A percentile compares a stretch with the other conserved stretches of the same genome.
phyloP scores from a whole-genome alignment of 2,888 invertebrate genomes.

The Melipona bicolor region DNA sequence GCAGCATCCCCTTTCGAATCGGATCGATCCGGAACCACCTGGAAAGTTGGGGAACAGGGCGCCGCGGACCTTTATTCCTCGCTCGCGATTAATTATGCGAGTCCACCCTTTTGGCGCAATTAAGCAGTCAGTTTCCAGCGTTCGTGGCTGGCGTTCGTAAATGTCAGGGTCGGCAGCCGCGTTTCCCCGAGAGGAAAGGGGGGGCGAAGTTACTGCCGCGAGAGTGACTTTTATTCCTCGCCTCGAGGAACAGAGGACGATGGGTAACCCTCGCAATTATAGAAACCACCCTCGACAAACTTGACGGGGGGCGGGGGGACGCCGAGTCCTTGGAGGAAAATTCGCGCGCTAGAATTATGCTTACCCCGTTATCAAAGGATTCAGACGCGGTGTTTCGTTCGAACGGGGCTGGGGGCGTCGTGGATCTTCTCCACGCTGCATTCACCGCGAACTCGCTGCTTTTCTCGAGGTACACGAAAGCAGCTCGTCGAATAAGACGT shows the following conservation, averaged over 20 bases:
- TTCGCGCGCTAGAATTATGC: conserved; percentile 43
- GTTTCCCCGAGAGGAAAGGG: conserved; percentile 28
- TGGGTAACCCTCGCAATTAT: conserved; percentile 69
- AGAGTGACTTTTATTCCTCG: conserved; percentile 64
- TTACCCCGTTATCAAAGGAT: conserved; percentile 47
- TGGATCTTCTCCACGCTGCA: conserved; percentile 14
- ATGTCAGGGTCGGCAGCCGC: conserved; percentile 61
- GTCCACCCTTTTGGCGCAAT: conserved; percentile 61
- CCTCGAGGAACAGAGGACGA: conserved; percentile 47
- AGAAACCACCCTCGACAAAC: conserved; percentile 67
- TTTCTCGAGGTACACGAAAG: no score
- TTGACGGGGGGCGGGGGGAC: not conserved
- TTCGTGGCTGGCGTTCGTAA: conserved; percentile 33
- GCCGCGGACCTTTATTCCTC: conserved; percentile 45
- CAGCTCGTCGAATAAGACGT: no score
- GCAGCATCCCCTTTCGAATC: not conserved
- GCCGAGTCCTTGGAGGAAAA: conserved; percentile 41
- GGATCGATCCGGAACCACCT: conserved; percentile 50
- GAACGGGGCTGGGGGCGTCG: not conserved
- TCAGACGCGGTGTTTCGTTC: conserved; percentile 18
- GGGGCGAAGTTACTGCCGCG: conserved; percentile 44
- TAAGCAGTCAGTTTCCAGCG: conserved; percentile 55
- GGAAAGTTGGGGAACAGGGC: conserved; percentile 26
- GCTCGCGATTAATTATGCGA: conserved; percentile 68
- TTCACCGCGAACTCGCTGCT: conserved; percentile 20